Conservation (phyloP, 2,888 invertebrate genomes). For the Cerceris rybyensis region DNA sequence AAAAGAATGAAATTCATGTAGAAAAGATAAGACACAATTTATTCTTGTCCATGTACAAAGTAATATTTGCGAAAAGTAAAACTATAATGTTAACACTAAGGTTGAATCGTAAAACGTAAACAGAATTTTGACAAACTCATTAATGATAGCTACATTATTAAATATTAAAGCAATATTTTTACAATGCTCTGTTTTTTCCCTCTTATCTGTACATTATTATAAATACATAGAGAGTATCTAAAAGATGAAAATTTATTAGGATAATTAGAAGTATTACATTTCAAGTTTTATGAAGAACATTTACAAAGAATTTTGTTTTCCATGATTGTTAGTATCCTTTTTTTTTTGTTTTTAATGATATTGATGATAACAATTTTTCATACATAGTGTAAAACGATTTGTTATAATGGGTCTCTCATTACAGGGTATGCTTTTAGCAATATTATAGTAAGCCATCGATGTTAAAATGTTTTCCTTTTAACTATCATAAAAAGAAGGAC, state of each 20-base stretch:
- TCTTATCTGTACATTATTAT: constrained; percentile 41
- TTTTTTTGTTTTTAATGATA: constrained; percentile 26
- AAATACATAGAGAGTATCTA: constrained; percentile 42
- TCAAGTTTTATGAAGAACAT: constrained; percentile 38
- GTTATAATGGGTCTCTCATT: constrained; percentile 12
- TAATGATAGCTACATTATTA: constrained; percentile 28
- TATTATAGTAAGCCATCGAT: constrained; percentile 33
- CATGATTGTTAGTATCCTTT: constrained; percentile 26
- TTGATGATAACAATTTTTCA: constrained; percentile 19
- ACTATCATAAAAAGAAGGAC: constrained; percentile 13
- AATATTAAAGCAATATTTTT: constrained; percentile 35
- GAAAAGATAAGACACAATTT: constrained; percentile 63
- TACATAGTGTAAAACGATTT: constrained; percentile 31
- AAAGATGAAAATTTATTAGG: constrained; percentile 47
- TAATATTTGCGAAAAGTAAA: constrained; percentile 46
- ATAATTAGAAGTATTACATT: constrained; percentile 45
- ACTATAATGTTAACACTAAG: constrained; percentile 27
- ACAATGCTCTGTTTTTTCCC: constrained; percentile 28
- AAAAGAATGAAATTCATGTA: constrained; percentile 35
- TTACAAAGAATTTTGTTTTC: constrained; percentile 34
- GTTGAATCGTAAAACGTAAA: constrained; percentile 29
- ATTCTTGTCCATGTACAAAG: constrained; percentile 60
- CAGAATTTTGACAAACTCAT: constrained; percentile 21
- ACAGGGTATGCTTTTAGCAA: constrained; percentile 17
- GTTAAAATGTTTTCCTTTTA: constrained; percentile 13